Base-by-base conservation (phyloP, 2,888 invertebrate species). In the Dioctria linearis region DNA sequence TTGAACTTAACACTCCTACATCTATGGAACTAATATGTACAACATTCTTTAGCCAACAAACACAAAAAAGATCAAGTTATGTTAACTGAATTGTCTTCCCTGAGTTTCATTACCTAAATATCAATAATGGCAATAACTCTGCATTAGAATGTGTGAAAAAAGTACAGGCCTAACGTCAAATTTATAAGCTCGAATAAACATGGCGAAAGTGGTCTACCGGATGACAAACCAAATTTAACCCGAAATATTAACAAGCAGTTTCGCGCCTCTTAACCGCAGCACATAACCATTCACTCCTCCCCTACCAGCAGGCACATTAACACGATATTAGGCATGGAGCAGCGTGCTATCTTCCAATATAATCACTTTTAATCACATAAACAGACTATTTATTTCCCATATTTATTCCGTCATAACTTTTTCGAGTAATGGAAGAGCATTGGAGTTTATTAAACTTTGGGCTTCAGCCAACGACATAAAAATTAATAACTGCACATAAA, bases 321-420 rank as follows among this genome's bases (percentile, higher is more conserved):
- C 37, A 57, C 57, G 57, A 73, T 73, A 73, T 73, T 73, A 59
- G 57, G 57, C 57, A 59, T 73, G 73, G 57, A 73, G 51, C 73
- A 11, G 39, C 59, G 42, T 73, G 59, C 42, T 73, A 57, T 73
- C 40, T 73, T 49, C 59, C 76, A 63, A 76, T 76, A 63, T 76
- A 76, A 76, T 76, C 76, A 63, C 63, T 63, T 76, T 76, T 76
- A 76, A 76, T 76, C 63, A 76, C 61, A 76, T 73, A 63, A 76
- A 63, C 61, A 49, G 63, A 43, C 63, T 63, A 76, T 76, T 76
- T 63, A 63, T 76, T 63, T 63, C 49, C 25, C 63, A 76, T 76
- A 63, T 76, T 49, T 76, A 51, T 76, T 61, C 61, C 49, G 63
- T 49, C 43, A 63, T 76, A 76, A 63, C 63, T 76, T 63, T 49